Evolutionary conservation across 2,797 vertebrate genomes (phyloP), one percentile per base, ranked within the genome.

Genomic region (Smutsia temminckii): DNA sequence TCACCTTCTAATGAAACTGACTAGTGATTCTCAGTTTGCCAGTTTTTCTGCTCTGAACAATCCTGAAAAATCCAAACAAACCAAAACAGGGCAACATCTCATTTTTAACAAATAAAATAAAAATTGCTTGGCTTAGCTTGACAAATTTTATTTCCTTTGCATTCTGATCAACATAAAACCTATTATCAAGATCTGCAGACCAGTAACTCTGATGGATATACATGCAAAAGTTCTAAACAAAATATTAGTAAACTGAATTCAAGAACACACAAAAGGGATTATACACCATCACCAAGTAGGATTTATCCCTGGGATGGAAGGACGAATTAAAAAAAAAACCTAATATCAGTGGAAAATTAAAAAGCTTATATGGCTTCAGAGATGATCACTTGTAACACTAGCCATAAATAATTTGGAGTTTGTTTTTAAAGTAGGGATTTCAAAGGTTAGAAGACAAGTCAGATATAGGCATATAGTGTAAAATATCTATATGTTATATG

Each of bases 1-100:
- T 61, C 74, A 59, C 78, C 80, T 86, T 88, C 51, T 91, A 85
- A 88, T 96, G 95, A 97, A 98, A 95, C 64, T 84, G 93, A 93
- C 97, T 95, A 97, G 32, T 94, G 32, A 49, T 57, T 83, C 89
- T 97, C 92, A 72, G 93, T 53, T 92, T 94, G 78, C 69, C 66
- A 84, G 87, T 68, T 25, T 61, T 57, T 63, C 1, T 42, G 75
- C 66, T 63, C 57, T 80, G 74, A 97, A 96, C 92, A 96, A 93
- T 77, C 68, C 66, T 53, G 71, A 96, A 97, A 94, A 77, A 63
- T 11, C 3, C 49, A 94, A 63, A 66, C 21, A 93, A 32, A 74
- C 9, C 21, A 46, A 69, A 66, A 81, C 27, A 77, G 66, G 21
- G 37, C 71, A 97, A 81, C 0, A 71, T 61, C 53, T 94, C 78